These are phyloP conservation scores for Varanus salvator DNA, from an alignment of 2,113 vertebrate species.

Conservation along the genomic window DNA sequence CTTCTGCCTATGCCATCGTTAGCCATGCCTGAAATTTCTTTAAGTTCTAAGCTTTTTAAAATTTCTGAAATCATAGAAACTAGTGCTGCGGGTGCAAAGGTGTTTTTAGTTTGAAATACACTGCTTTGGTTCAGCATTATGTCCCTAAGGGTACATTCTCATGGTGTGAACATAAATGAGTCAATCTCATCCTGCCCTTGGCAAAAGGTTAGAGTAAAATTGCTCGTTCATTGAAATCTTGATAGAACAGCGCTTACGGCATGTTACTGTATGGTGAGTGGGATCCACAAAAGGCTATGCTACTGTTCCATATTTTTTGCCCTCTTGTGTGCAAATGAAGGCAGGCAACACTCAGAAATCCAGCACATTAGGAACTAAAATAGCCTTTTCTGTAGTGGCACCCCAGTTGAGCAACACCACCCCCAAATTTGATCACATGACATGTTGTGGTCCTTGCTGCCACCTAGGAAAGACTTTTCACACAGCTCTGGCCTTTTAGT, in stretches of 20 bases:
- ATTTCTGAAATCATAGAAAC: not conserved
- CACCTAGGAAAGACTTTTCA: no score
- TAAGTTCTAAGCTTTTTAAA: not conserved
- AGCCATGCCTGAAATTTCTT: not conserved
- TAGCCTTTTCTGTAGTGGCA: no score
- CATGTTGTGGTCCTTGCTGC: no score
- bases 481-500: no score
- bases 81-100: no score
- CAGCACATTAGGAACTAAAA: not conserved
- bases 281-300: not conserved
- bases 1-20: not conserved
- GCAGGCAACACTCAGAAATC: not conserved
- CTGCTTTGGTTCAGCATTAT: not conserved
- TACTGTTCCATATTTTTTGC: no score
- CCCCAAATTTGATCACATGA: no score
- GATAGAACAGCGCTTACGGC: not conserved
- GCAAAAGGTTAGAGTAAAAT: not conserved
- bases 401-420: no score
- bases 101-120: no score
- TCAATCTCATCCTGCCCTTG: not conserved
- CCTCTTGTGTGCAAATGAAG: not conserved
- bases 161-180: no score
- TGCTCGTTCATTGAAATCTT: not conserved
- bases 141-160: no score
- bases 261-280: not conserved